phyloP scores from a whole-genome alignment of 35 echinoderm and acorn worm species.

The Heliocidaris tuberculata region DNA sequence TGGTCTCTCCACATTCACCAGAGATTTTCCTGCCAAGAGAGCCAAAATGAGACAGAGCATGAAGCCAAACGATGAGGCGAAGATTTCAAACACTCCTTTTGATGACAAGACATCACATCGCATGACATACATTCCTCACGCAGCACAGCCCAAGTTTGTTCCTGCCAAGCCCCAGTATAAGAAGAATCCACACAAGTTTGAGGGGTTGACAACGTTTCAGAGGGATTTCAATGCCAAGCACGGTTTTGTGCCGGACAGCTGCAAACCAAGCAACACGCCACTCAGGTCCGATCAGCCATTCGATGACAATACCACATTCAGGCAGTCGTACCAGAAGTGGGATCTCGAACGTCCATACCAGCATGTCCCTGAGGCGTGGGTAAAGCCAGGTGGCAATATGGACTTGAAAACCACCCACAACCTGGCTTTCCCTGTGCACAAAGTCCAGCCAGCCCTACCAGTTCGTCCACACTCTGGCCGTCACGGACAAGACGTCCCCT shows the following conservation, averaged over 20 bases:
- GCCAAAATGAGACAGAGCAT: slow-evolving; percentile 72
- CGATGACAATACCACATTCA: slow-evolving; percentile 92
- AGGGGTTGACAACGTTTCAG: slow-evolving; percentile 83
- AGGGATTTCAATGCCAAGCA: slow-evolving; percentile 75
- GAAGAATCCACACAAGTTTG: slow-evolving; percentile 80
- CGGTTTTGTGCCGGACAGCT: slow-evolving; percentile 61
- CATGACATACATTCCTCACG: slow-evolving; percentile 81
- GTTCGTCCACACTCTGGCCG: slow-evolving; percentile 58
- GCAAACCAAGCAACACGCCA: slow-evolving; percentile 71
- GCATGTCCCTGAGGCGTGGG: slow-evolving; percentile 68
- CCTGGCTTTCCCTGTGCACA: slow-evolving; percentile 79
- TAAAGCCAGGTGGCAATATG: slow-evolving; percentile 79
- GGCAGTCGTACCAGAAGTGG: slow-evolving; percentile 76
- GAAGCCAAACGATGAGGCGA: slow-evolving; percentile 67
- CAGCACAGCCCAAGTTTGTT: slow-evolving; percentile 70
- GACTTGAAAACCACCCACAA: slow-evolving; percentile 79
- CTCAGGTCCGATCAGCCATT: slow-evolving; percentile 85
- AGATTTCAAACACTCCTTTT: slow-evolving; percentile 72
- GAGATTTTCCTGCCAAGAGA: slow-evolving; percentile 84
- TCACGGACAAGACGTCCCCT: slow-evolving; percentile 65
- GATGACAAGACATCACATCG: slow-evolving; percentile 91
- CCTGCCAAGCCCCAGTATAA: slow-evolving; percentile 60
- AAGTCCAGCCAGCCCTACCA: slow-evolving; percentile 66
- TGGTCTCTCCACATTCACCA: slow-evolving; percentile 84
- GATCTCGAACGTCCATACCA: slow-evolving; percentile 59